Conservation (phyloP, 2,113 vertebrate genomes). For the Sphyrna mokarran region DNA sequence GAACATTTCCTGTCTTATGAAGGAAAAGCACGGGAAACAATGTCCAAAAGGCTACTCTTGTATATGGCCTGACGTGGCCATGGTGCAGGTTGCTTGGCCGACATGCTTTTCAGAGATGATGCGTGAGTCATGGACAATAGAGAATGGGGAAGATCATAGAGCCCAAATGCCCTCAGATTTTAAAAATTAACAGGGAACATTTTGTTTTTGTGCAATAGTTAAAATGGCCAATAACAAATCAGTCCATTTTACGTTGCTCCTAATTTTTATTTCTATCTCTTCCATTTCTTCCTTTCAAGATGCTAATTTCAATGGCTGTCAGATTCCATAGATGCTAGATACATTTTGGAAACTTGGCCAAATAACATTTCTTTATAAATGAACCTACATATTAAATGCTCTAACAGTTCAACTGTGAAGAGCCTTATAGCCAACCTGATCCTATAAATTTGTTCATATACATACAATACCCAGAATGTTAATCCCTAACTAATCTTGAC, state of each 20-base stretch:
- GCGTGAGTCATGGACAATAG: background rate
- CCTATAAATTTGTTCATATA: background rate
- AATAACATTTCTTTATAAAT: background rate
- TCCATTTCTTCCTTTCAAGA: background rate
- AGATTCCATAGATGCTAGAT: background rate
- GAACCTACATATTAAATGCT: background rate
- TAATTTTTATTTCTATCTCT: background rate
- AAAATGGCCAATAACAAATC: background rate
- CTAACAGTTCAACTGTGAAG: background rate
- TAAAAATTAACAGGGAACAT: background rate
- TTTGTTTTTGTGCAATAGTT: background rate
- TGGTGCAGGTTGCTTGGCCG: background rate
- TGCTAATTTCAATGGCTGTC: background rate
- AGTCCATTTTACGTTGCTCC: background rate
- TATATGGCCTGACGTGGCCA: background rate
- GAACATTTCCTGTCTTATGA: background rate
- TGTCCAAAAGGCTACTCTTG: background rate
- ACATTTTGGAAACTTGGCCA: background rate
- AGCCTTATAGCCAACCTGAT: background rate
- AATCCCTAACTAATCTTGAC: background rate
- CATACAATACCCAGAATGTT: background rate
- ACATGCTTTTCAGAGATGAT: background rate
- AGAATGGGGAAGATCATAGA: background rate
- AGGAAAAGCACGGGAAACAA: background rate
- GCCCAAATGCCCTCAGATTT: background rate